A percentile compares a stretch with the other conserved stretches of the same genome.
Evolutionary conservation across 2,797 vertebrate species (phyloP).

Genomic region (Helostoma temminkii): DNA sequence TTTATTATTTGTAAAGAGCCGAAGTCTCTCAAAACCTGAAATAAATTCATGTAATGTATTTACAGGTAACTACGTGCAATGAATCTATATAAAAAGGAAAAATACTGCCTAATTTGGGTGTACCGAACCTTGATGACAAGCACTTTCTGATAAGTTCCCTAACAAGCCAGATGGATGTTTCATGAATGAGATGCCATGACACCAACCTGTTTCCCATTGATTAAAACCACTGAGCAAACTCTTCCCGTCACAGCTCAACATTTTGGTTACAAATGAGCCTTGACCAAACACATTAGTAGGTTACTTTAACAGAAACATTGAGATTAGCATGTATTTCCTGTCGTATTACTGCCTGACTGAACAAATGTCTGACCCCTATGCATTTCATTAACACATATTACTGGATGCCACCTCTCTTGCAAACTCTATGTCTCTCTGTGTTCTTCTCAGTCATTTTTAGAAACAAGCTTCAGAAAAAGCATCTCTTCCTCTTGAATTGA

Average conservation of each 20-base stretch:
- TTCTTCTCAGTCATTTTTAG: conserved; percentile 9
- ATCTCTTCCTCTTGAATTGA: conserved; percentile 46
- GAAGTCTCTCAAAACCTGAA: too few species aligned
- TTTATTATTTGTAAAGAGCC: too few species aligned
- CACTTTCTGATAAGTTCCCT: conserved; percentile 34
- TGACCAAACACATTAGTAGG: conserved; percentile 56
- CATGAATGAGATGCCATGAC: conserved; percentile 46
- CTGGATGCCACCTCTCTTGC: conserved; percentile 9
- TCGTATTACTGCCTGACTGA: conserved; percentile 29
- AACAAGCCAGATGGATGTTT: conserved; percentile 43
- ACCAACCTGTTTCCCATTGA: conserved; percentile 46
- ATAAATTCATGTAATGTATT: too few species aligned
- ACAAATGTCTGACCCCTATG: conserved; percentile 54
- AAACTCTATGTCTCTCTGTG: neutral
- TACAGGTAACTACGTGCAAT: too few species aligned
- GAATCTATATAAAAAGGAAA: neutral
- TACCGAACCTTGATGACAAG: conserved; percentile 11
- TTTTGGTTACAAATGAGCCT: conserved; percentile 63
- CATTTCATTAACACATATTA: conserved; percentile 33
- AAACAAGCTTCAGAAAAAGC: conserved; percentile 35
- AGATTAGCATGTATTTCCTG: conserved; percentile 38
- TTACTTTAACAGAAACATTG: conserved; percentile 60
- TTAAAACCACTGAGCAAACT: conserved; percentile 30
- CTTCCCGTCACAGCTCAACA: conserved; percentile 45
- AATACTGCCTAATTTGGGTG: neutral